Conservation (phyloP, 2,797 vertebrate species). For the Gymnothorax reevesii region DNA sequence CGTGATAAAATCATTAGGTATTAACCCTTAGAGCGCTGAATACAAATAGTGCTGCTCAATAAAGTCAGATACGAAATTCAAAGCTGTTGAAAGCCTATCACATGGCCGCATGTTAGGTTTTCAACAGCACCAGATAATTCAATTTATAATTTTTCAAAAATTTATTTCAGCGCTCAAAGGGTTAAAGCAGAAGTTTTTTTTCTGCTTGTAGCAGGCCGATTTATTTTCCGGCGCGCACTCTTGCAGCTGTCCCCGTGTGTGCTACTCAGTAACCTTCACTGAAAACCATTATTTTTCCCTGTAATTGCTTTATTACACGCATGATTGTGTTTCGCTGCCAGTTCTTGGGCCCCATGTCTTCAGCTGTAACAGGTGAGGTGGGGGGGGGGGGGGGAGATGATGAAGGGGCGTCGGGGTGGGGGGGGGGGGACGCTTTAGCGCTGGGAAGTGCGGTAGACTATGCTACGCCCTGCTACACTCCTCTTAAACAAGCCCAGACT, state of each 20-base stretch:
- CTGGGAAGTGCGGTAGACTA: background rate
- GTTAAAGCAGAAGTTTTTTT: background rate
- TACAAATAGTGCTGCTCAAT: too few species aligned
- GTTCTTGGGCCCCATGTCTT: background rate
- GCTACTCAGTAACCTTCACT: background rate
- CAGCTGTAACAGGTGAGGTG: background rate
- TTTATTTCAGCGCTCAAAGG: too few species aligned
- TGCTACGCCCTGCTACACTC: background rate
- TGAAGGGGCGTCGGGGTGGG: background rate
- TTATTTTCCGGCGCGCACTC: background rate
- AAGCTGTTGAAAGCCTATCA: too few species aligned
- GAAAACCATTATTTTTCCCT: background rate
- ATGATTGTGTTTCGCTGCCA: background rate
- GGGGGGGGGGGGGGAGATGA: background rate
- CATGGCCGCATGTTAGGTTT: too few species aligned
- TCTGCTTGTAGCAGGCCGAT: background rate
- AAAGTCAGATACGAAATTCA: too few species aligned
- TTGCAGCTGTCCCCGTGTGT: background rate
- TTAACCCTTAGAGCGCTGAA: too few species aligned
- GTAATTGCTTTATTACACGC: constrained; percentile 5
- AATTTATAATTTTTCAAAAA: too few species aligned
- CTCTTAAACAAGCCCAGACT: background rate
- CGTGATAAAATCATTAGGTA: background rate
- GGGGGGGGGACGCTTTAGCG: background rate
- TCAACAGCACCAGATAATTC: too few species aligned